Evolutionary conservation across 37 sponge, comb jelly and placozoan genomes (phyloP).

Genomic region (Geodia barretti): DNA sequence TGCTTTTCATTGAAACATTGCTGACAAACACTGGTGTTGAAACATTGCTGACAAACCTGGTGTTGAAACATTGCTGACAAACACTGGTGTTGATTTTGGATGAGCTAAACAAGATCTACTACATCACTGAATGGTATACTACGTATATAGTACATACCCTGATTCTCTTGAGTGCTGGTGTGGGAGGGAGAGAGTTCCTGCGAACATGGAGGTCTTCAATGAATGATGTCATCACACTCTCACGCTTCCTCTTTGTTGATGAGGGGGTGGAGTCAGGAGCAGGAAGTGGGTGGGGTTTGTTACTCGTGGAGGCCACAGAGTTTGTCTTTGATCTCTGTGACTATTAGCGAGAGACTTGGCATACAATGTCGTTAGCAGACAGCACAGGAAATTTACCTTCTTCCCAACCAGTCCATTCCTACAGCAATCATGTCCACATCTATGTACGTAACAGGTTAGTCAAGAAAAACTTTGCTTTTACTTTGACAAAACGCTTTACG

Average conservation of each 20-base stretch:
- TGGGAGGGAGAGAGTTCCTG: constrained; percentile 35
- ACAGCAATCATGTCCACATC: constrained; percentile 85
- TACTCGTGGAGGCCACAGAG: not conserved
- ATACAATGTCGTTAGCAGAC: not conserved
- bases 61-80: too few species aligned
- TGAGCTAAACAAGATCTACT: too few species aligned
- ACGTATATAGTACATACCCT: constrained; percentile 24
- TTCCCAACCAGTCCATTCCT: constrained; percentile 38
- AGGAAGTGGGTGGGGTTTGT: not conserved
- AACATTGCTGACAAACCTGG: too few species aligned
- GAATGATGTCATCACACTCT: constrained; percentile 26
- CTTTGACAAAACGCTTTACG: too few species aligned
- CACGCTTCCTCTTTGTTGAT: not conserved
- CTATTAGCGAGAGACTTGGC: not conserved
- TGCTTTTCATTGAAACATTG: too few species aligned
- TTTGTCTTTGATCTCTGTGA: not conserved
- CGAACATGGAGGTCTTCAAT: constrained; percentile 56
- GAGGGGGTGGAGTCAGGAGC: not conserved
- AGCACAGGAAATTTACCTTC: not conserved
- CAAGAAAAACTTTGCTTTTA: not conserved
- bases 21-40: too few species aligned
- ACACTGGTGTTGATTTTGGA: too few species aligned
- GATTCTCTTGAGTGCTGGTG: constrained; percentile 62
- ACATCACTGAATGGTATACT: too few species aligned
- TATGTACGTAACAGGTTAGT: constrained; percentile 15